Evolutionary conservation across 2,113 vertebrate genomes (phyloP).

Genomic region (Illadopsis cleaveri): DNA sequence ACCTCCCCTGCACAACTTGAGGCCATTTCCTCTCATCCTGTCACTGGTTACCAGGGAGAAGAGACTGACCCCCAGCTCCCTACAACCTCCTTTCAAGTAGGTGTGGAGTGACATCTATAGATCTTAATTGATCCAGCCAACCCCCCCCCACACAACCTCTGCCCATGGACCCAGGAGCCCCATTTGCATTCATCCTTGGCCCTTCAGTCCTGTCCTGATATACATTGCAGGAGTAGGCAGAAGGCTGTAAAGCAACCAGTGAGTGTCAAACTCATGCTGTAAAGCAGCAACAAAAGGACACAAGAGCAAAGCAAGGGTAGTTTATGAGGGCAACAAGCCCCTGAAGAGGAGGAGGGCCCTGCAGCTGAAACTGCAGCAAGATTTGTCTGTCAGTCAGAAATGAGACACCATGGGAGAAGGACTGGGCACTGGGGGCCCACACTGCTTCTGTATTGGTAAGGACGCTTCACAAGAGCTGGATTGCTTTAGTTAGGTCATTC

Average conservation of each 20-base stretch:
- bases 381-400: background rate
- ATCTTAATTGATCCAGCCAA: background rate
- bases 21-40: background rate
- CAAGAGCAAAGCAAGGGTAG: background rate
- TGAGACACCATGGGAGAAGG: background rate
- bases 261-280: background rate
- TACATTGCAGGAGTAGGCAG: background rate
- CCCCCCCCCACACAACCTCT: background rate
- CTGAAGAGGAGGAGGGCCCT: background rate
- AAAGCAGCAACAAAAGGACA: background rate
- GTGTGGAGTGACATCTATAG: background rate
- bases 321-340: background rate
- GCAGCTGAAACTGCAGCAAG: background rate
- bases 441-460: background rate
- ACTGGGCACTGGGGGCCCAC: background rate
- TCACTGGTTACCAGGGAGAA: background rate
- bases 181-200: background rate
- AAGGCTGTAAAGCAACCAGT: background rate
- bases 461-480: background rate
- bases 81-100: background rate
- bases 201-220: background rate
- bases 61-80: background rate
- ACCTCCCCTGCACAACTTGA: background rate
- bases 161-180: background rate
- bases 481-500: background rate